Evolutionary conservation across 2,888 invertebrate species (phyloP).

Genomic region (Melanotus villosus): DNA sequence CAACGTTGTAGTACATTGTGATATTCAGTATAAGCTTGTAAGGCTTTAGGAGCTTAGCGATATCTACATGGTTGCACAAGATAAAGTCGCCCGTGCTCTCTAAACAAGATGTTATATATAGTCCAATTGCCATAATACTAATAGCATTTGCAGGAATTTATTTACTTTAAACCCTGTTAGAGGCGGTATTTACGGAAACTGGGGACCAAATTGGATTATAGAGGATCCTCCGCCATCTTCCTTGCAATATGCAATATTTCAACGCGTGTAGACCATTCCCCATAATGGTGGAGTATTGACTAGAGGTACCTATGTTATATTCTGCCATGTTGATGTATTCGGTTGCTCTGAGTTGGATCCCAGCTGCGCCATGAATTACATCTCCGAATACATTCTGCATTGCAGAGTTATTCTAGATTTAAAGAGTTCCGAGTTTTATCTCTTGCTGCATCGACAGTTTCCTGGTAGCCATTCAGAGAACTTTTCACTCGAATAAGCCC

Average conservation of each 20-base stretch:
- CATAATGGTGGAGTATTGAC: conserved; percentile 48
- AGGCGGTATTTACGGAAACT: conserved; percentile 56
- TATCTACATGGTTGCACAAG: conserved; percentile 50
- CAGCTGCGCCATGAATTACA: conserved; percentile 51
- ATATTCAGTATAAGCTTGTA: conserved; percentile 37
- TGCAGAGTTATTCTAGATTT: conserved; percentile 49
- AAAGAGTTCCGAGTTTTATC: conserved; percentile 40
- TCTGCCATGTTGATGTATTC: conserved; percentile 46
- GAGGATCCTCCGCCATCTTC: conserved; percentile 54
- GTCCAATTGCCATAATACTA: conserved; percentile 59
- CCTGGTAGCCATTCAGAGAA: conserved; percentile 2
- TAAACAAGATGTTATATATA: conserved; percentile 55
- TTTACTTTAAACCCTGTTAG: conserved; percentile 58
- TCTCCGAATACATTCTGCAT: conserved; percentile 44
- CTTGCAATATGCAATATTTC: conserved; percentile 60
- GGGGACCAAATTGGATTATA: conserved; percentile 59
- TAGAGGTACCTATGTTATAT: conserved; percentile 45
- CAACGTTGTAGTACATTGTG: not conserved
- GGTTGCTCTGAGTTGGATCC: conserved; percentile 44
- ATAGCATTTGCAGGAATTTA: conserved; percentile 59
- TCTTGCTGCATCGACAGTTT: conserved; percentile 26
- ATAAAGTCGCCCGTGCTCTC: conserved; percentile 54
- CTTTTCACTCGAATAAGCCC: conserved; percentile 8
- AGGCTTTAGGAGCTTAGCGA: conserved; percentile 34
- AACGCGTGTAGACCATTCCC: conserved; percentile 55